A percentile compares a stretch with the other conserved stretches of the same genome.
phyloP scores from a whole-genome alignment of 2,113 vertebrate genomes.

The Puntigrus tetrazona region DNA sequence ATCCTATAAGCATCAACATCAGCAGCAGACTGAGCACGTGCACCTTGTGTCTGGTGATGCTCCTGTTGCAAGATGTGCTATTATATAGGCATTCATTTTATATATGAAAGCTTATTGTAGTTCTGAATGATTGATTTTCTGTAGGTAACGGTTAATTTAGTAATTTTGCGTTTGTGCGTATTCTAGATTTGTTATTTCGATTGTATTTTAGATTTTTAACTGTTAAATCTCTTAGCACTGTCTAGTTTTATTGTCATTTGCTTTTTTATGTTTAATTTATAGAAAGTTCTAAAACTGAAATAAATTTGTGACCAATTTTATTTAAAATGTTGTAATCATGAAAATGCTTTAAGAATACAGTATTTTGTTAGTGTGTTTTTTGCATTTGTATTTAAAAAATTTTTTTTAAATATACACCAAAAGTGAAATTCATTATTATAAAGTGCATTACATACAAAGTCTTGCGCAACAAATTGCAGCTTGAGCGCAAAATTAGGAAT shows the following conservation, averaged over 20 bases:
- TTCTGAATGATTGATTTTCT: no score
- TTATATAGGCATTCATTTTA: neutral
- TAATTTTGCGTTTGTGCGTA: neutral
- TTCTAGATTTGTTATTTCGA: neutral
- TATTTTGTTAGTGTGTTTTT: no score
- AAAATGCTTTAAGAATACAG: neutral
- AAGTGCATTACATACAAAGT: no score
- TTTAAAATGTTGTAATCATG: neutral
- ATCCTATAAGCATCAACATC: neutral
- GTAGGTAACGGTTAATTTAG: no score
- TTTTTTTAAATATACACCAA: no score
- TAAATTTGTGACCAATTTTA: neutral
- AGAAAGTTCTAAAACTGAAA: neutral
- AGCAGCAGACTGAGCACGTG: neutral
- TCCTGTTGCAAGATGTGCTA: neutral
- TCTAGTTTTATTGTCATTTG: neutral
- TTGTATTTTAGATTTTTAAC: neutral
- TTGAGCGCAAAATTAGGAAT: no score
- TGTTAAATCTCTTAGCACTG: neutral
- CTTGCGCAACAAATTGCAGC: no score
- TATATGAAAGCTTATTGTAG: neutral
- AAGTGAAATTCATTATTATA: no score
- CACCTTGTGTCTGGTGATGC: neutral
- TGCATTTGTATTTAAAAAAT: no score
- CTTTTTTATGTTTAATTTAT: neutral